Conservation (phyloP, 2,797 vertebrate species). For the Enteromius argenteus region DNA sequence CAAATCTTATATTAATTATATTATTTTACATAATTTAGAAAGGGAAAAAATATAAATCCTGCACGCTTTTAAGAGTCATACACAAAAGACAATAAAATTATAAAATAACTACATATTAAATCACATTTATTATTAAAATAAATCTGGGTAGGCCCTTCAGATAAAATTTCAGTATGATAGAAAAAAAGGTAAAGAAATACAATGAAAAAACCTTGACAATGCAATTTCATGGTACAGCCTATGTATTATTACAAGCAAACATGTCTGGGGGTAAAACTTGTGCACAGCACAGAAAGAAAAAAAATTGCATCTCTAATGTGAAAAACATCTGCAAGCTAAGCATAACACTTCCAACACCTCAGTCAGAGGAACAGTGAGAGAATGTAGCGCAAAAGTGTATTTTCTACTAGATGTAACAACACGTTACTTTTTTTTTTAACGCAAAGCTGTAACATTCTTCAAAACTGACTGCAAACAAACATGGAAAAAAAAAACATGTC, state of each 20-base stretch:
- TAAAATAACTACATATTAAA: too few relatives aligned
- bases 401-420: neutral
- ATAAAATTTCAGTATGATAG: neutral
- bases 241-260: neutral
- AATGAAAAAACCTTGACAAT: neutral
- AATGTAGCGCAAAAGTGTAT: neutral
- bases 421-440: too few relatives aligned
- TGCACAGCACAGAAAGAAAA: neutral
- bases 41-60: neutral
- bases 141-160: neutral
- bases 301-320: neutral
- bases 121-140: neutral
- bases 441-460: neutral
- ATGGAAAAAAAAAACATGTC: neutral
- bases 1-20: neutral
- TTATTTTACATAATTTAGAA: neutral
- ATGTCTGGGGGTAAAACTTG: neutral
- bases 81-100: neutral
- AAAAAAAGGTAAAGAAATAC: neutral
- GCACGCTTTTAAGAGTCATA: neutral
- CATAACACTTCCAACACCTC: neutral
- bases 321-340: neutral
- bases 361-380: neutral
- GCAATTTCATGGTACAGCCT: constrained; percentile 14
- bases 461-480: neutral